These are phyloP conservation scores for Scaptomyza reducta DNA, from an alignment of 2,888 invertebrate genomes.

Conservation along the genomic window DNA sequence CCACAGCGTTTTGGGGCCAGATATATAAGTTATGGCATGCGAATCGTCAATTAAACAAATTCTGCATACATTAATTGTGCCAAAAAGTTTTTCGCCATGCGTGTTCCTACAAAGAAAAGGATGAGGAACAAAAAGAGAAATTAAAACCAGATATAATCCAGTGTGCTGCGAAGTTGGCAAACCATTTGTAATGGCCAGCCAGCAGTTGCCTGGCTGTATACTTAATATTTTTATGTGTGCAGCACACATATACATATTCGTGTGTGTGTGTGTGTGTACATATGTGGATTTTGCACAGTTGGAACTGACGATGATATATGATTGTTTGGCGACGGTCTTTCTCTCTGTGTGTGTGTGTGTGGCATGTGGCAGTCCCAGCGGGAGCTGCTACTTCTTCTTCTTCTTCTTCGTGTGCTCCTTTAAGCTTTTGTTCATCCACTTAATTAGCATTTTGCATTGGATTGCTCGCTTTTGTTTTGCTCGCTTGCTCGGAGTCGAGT, in stretches of 20 bases:
- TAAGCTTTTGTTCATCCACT: constrained; percentile 61
- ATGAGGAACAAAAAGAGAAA: background rate
- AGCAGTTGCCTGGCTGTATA: constrained; percentile 53
- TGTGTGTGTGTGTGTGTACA: background rate
- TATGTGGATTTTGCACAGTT: constrained; percentile 49
- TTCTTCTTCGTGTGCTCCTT: constrained; percentile 17
- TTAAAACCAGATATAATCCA: constrained; percentile 22
- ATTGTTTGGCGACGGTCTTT: constrained; percentile 54
- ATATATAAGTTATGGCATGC: constrained; percentile 65
- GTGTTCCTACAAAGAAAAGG: constrained; percentile 21
- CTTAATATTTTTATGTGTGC: constrained; percentile 48
- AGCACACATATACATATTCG: background rate
- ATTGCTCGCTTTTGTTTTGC: constrained; percentile 57
- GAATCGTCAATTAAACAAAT: constrained; percentile 78
- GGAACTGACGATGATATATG: constrained; percentile 77
- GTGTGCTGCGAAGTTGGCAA: constrained; percentile 36
- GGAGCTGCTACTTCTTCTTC: background rate
- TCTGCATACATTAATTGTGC: constrained; percentile 76
- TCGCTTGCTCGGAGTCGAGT: constrained; percentile 17
- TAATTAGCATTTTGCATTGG: constrained; percentile 74
- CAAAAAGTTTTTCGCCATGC: constrained; percentile 60
- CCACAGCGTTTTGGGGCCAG: constrained; percentile 5
- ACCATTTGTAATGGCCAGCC: constrained; percentile 56
- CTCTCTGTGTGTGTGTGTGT: constrained; percentile 7
- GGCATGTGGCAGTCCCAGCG: constrained; percentile 18